Percentiles rank a stretch among this genome's conserved stretches.
These are phyloP conservation scores for Philopotamus ludificatus DNA, from an alignment of 1,140 invertebrate genomes.

Conservation along the genomic window DNA sequence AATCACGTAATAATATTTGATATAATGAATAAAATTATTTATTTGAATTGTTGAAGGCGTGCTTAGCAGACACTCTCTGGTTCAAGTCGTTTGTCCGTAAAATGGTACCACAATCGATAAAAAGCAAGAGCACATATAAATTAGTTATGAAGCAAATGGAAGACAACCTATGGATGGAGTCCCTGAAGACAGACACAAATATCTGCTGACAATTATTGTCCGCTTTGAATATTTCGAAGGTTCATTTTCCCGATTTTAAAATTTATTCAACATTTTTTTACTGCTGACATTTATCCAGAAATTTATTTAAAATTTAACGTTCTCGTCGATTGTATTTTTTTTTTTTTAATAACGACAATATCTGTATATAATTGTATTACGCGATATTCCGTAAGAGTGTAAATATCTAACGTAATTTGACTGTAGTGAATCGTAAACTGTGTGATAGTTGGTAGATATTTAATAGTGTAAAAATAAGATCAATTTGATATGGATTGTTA, in stretches of 20 bases:
- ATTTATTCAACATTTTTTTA: constrained; percentile 4
- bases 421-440: too few species aligned
- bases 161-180: constrained; percentile 37
- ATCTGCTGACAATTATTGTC: constrained; percentile 41
- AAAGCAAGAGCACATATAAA: constrained; percentile 35
- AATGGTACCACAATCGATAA: constrained; percentile 30
- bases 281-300: too few species aligned
- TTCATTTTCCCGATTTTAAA: not conserved
- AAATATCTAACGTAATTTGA: too few species aligned
- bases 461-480: too few species aligned
- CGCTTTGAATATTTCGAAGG: constrained; percentile 4
- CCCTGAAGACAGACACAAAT: constrained; percentile 29
- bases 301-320: too few species aligned
- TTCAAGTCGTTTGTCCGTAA: constrained; percentile 34
- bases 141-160: constrained; percentile 40
- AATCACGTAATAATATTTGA: not conserved
- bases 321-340: too few species aligned
- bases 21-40: constrained; percentile 10
- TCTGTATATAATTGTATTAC: too few species aligned
- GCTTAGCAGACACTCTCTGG: constrained; percentile 35
- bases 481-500: too few species aligned
- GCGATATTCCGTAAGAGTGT: too few species aligned
- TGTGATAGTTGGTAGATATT: too few species aligned
- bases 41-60: constrained; percentile 30
- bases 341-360: too few species aligned